Percentiles rank a stretch among this genome's conserved stretches.
phyloP scores from a whole-genome alignment of 30 jellyfish, hydroid and myxozoan species.

The Rhopilema esculentum region DNA sequence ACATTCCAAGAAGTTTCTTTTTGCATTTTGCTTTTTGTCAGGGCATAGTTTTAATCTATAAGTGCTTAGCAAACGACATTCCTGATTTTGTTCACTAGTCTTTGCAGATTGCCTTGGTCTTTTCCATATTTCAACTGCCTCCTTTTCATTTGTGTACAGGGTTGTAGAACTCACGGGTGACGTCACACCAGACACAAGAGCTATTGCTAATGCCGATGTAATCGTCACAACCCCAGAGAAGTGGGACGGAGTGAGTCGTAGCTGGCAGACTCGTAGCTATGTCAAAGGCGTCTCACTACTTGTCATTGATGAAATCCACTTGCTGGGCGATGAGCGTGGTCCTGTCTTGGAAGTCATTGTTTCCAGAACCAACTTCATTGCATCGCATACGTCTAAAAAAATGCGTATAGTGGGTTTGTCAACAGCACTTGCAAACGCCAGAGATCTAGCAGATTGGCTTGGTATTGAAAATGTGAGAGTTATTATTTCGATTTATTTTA shows the following conservation, averaged over 20 bases:
- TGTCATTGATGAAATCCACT: constrained; percentile 96
- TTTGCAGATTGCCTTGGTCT: too few species aligned
- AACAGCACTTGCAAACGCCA: constrained; percentile 99
- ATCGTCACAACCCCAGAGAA: constrained; percentile 99
- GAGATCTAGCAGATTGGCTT: constrained; percentile 99
- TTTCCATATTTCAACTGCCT: too few species aligned
- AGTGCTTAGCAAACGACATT: too few species aligned
- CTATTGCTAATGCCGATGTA: constrained; percentile 94
- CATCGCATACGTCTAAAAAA: constrained; percentile 85
- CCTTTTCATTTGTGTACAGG: constrained; percentile 46
- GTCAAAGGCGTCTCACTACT: constrained; percentile 89
- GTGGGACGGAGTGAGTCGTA: constrained; percentile 99
- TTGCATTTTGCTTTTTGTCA: too few species aligned
- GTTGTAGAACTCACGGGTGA: constrained; percentile 99
- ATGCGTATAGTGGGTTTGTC: constrained; percentile 96
- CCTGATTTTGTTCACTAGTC: too few species aligned
- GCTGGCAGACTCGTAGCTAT: constrained; percentile 99
- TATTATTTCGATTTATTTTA: too few species aligned
- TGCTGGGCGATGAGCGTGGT: constrained; percentile 99
- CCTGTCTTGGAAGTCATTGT: constrained; percentile 98
- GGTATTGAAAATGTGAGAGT: constrained; percentile 85
- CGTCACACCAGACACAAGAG: constrained; percentile 98
- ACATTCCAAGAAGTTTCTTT: too few species aligned
- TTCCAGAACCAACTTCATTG: constrained; percentile 92
- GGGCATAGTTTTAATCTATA: too few species aligned